Evolutionary conservation across 2,113 vertebrate genomes (phyloP).

Genomic region (Callionymus lyra): DNA sequence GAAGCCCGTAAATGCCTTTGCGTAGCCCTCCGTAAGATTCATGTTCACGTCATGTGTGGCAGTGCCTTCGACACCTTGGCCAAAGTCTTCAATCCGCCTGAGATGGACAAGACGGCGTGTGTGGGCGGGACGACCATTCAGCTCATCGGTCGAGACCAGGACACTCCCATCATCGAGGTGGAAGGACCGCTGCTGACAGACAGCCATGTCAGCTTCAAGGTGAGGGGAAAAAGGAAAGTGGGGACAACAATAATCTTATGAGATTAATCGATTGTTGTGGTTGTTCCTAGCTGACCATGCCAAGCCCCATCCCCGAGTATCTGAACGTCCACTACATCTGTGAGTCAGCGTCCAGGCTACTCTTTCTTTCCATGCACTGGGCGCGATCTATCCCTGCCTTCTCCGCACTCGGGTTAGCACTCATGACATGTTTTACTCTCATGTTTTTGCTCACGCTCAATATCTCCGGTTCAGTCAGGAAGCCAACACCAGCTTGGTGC

Average conservation of each 20-base stretch:
- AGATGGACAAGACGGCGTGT: conserved; percentile 64
- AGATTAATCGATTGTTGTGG: not conserved
- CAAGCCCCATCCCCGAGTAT: conserved; percentile 94
- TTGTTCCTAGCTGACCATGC: conserved; percentile 87
- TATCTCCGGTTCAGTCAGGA: conserved; percentile 74
- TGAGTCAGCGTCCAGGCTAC: conserved; percentile 92
- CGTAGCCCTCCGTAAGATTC: not conserved
- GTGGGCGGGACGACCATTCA: conserved; percentile 83
- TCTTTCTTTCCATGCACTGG: conserved; percentile 99
- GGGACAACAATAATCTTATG: not conserved
- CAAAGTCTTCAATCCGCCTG: conserved; percentile 90
- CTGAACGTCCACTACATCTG: conserved; percentile 99
- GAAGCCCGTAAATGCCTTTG: not conserved
- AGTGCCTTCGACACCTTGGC: conserved; percentile 98
- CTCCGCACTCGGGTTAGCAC: conserved; percentile 87
- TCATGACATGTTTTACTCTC: not conserved
- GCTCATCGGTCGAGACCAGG: conserved; percentile 91
- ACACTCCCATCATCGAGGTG: conserved; percentile 94
- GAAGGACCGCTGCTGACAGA: conserved; percentile 96
- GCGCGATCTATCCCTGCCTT: conserved; percentile 96
- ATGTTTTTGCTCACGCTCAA: not conserved
- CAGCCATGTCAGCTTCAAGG: conserved; percentile 94
- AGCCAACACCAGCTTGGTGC: conserved; percentile 88
- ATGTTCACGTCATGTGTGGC: conserved; percentile 3
- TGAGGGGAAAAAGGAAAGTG: conserved; percentile 27